Conservation (phyloP, 2,797 vertebrate genomes). For the Syngnathus acus region DNA sequence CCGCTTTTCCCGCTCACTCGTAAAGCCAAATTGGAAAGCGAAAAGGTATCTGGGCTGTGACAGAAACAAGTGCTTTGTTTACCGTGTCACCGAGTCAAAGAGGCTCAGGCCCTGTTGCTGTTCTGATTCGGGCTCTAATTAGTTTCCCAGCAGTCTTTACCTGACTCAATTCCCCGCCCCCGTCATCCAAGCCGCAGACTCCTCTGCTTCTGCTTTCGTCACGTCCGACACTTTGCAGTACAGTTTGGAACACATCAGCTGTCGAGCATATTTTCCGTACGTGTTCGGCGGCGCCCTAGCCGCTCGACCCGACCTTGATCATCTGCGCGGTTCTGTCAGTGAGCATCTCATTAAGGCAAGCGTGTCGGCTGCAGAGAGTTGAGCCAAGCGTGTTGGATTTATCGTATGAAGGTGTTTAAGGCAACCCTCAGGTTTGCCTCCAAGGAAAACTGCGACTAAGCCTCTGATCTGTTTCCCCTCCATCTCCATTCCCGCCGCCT, state of each 20-base stretch:
- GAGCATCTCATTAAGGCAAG: slow-evolving; percentile 1
- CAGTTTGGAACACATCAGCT: slow-evolving; percentile 2
- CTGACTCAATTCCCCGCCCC: slow-evolving; percentile 37
- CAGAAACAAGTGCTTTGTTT: slow-evolving; percentile 61
- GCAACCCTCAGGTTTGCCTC: slow-evolving; percentile 45
- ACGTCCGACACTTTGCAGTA: slow-evolving; percentile 18
- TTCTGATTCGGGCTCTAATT: slow-evolving; percentile 59
- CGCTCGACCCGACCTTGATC: slow-evolving; percentile 1
- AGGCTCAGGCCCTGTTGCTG: slow-evolving; percentile 54
- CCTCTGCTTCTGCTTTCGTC: no score
- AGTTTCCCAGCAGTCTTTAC: slow-evolving; percentile 57
- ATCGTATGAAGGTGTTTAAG: slow-evolving; percentile 5
- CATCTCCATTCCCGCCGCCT: slow-evolving; percentile 54
- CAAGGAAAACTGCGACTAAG: slow-evolving; percentile 38
- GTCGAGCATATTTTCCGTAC: neutral
- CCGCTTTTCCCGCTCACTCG: neutral
- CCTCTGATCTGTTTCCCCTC: slow-evolving; percentile 45
- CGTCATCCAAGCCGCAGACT: slow-evolving; percentile 6
- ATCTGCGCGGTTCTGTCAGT: neutral
- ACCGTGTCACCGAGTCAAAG: slow-evolving; percentile 50
- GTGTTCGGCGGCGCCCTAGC: neutral
- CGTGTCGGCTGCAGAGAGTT: neutral
- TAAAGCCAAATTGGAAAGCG: slow-evolving; percentile 44
- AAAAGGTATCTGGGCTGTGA: slow-evolving; percentile 63
- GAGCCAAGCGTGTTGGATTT: slow-evolving; percentile 8